Evolutionary conservation across 2,797 vertebrate species (phyloP).

Genomic region (Chelmon rostratus): DNA sequence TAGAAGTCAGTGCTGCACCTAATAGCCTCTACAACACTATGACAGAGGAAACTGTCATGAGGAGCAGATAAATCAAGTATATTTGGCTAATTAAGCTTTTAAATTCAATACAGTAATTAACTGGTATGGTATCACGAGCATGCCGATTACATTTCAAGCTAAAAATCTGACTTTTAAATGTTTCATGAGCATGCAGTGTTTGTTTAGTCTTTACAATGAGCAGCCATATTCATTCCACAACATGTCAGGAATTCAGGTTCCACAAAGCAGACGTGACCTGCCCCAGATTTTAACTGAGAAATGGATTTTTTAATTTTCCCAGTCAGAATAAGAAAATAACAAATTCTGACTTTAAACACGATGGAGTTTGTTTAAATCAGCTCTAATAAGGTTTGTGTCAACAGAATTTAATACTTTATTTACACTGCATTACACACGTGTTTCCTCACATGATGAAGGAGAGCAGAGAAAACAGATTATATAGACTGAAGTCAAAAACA

Average conservation of each 20-base stretch:
- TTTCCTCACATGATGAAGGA: neutral
- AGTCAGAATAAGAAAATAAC: too few relatives aligned
- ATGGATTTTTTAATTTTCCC: too few relatives aligned
- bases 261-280: too few relatives aligned
- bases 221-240: too few relatives aligned
- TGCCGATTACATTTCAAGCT: too few relatives aligned
- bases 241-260: too few relatives aligned
- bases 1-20: too few relatives aligned
- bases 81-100: neutral
- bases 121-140: too few relatives aligned
- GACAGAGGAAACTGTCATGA: neutral
- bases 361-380: neutral
- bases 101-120: neutral
- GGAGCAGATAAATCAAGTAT: neutral
- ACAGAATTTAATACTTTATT: neutral
- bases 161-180: too few relatives aligned
- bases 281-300: too few relatives aligned
- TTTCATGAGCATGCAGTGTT: too few relatives aligned
- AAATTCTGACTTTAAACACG: neutral
- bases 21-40: neutral
- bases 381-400: neutral
- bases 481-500: neutral
- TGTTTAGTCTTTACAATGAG: too few relatives aligned
- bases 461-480: neutral
- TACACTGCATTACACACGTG: neutral